Evolutionary conservation across 2,797 vertebrate genomes (phyloP).

Genomic region (Crenuchus spilurus): DNA sequence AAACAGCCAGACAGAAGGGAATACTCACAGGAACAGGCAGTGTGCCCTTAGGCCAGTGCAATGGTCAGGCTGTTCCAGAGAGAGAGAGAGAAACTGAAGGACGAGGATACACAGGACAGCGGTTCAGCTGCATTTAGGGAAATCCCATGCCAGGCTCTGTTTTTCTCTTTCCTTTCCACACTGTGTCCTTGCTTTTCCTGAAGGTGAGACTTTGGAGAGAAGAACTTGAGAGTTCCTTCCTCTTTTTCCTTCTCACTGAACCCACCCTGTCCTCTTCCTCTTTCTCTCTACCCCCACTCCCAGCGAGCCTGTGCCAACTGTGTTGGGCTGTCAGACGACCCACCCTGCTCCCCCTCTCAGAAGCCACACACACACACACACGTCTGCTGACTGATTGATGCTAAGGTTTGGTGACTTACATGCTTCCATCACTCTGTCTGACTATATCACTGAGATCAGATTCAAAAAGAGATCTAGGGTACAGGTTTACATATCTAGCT

Average conservation of each 20-base stretch:
- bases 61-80: constrained; percentile 66
- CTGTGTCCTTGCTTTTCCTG: constrained; percentile 39
- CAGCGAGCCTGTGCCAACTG: constrained; percentile 79
- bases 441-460: constrained; percentile 31
- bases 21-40: constrained; percentile 75
- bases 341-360: constrained; percentile 50
- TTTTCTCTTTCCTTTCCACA: constrained; percentile 56
- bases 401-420: constrained; percentile 50
- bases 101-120: constrained; percentile 59
- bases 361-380: constrained; percentile 39
- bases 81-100: constrained; percentile 63
- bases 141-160: constrained; percentile 73
- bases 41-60: constrained; percentile 65
- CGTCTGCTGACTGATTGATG: constrained; percentile 63
- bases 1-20: constrained; percentile 56
- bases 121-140: constrained; percentile 69
- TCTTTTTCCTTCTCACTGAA: constrained; percentile 57
- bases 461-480: neutral
- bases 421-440: constrained; percentile 46
- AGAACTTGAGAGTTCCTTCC: constrained; percentile 60
- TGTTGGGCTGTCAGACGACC: constrained; percentile 75
- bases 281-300: constrained; percentile 54
- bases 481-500: neutral
- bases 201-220: constrained; percentile 61
- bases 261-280: constrained; percentile 63